Percentiles rank a stretch among this genome's conserved stretches.
Conservation (phyloP, 2,113 vertebrate species). For the Labrus mixtus region DNA sequence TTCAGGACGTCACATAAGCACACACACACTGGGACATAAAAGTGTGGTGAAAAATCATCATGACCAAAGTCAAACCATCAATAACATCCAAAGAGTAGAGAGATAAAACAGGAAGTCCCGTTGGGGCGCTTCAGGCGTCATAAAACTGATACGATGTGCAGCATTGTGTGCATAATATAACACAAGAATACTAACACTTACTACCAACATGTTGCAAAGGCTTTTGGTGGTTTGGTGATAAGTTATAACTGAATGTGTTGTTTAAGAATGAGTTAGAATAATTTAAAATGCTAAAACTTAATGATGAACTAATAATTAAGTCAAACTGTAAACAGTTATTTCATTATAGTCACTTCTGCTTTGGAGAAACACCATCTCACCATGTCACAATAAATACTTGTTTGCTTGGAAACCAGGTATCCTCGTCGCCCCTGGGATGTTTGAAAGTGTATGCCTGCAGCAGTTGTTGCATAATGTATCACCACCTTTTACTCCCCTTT, state of each 20-base stretch:
- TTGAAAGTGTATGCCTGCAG: not conserved
- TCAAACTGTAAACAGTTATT: no score
- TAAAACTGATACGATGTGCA: not conserved
- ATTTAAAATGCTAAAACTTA: not conserved
- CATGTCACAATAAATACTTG: not conserved
- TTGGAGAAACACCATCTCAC: not conserved
- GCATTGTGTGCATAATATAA: not conserved
- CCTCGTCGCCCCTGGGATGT: not conserved
- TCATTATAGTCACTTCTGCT: not conserved
- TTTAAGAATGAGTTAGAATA: no score
- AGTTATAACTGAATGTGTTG: no score
- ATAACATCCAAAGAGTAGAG: not conserved
- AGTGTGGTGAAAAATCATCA: not conserved
- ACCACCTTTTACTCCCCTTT: slow-evolving; percentile 3
- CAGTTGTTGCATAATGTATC: not conserved
- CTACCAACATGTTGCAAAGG: not conserved
- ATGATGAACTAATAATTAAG: not conserved
- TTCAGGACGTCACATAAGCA: not conserved
- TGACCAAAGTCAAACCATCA: not conserved
- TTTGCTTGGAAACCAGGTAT: not conserved
- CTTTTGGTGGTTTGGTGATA: no score
- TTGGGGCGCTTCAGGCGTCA: not conserved
- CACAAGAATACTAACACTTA: not conserved
- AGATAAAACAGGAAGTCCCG: not conserved
- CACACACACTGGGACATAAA: not conserved